Evolutionary conservation across 1,140 invertebrate genomes (phyloP), one percentile per base, ranked within the genome.

Genomic region (Orchesella cincta): DNA sequence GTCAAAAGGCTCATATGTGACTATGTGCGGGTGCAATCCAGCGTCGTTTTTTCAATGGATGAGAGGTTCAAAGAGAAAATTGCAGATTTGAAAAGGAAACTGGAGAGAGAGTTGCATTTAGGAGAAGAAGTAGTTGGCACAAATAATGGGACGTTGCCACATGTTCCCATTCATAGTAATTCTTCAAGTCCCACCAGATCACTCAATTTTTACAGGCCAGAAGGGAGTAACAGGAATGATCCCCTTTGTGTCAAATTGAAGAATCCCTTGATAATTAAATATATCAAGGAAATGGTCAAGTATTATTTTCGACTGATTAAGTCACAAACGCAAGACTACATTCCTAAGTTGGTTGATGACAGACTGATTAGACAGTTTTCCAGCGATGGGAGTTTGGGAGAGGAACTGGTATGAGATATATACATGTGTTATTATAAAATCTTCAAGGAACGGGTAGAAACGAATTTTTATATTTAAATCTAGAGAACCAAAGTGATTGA

Each of bases 101-200:
- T 67, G 62, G 62, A 67, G 62, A 67, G 33, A 31, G 14, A 33
- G 1, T 29, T 67, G 8, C 62, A 67, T n/a, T 26, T n/a, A 23
- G 18, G 8, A 36, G 31, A 36, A 2, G 39, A 26, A 28, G 71
- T 39, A 73, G 39, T 12, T 3, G 26, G 3, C 20, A 14, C 26
- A 29, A 31, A 29, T 26, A 33, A 31, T 14, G n/a, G 72, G 35
- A 14, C 46, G 77, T 34, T 77, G 54, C 57, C 72, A 79, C 2
- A 34, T 31, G 2, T 36, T 77, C 0, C 20, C 72, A 28, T 26
- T 28, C 23, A 57, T 54, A 57, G 77, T 79, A n/a, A n/a, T n/a
- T n/a, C n/a, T n/a, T 57, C 23, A 67, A 67, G 62, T 12, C 8
- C 1, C n/a, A n/a, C n/a, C n/a, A n/a, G n/a, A n/a, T n/a, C n/a